These are phyloP conservation scores for pig (Sus scrofa) DNA, from an alignment of 2,113 vertebrate species.

Conservation along the genomic window DNA sequence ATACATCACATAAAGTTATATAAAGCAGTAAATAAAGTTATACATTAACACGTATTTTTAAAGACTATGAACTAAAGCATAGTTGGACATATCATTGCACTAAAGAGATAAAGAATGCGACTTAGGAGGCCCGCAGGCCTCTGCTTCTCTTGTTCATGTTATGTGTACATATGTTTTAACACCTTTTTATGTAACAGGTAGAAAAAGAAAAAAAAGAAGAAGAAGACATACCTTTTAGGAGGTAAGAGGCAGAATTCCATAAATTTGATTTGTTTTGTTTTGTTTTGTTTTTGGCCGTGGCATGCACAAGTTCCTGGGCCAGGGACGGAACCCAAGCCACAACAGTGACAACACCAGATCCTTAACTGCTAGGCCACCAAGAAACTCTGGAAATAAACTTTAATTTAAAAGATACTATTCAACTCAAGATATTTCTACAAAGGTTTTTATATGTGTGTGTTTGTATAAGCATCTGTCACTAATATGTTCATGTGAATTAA, in stretches of 20 bases:
- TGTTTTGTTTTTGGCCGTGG: too few species aligned
- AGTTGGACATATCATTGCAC: not conserved
- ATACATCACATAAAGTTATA: not conserved
- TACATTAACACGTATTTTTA: conserved; percentile 8
- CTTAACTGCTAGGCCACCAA: too few species aligned
- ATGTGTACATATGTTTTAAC: not conserved
- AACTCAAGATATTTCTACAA: not conserved
- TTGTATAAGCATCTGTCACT: not conserved
- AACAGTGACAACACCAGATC: too few species aligned
- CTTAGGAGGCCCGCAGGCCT: not conserved
- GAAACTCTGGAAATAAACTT: not conserved
- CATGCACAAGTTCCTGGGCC: too few species aligned
- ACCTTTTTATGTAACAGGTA: not conserved
- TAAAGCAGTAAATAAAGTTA: not conserved
- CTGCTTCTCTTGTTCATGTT: not conserved
- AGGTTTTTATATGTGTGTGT: not conserved
- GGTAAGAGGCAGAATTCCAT: conserved; percentile 10
- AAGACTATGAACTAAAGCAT: not conserved
- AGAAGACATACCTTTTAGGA: not conserved
- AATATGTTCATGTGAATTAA: not conserved
- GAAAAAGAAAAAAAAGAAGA: conserved; percentile 45
- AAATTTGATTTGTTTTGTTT: too few species aligned
- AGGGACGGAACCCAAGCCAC: too few species aligned
- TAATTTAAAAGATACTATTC: conserved; percentile 41
- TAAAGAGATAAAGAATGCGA: not conserved